These are phyloP conservation scores for Dysdera silvatica DNA, from an alignment of 1,140 invertebrate species.

Conservation along the genomic window DNA sequence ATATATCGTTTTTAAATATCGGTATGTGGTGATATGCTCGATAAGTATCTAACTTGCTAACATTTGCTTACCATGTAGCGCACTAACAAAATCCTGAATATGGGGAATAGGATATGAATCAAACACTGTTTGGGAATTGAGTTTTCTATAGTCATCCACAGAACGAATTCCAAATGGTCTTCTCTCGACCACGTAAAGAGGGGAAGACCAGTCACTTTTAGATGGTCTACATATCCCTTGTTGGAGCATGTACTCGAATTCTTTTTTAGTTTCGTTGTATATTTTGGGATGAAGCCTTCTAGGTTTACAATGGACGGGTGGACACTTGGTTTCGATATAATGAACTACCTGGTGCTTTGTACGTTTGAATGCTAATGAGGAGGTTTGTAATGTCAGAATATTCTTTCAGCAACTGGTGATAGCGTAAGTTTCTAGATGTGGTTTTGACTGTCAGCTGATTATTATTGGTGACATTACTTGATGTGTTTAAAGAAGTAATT, in stretches of 20 bases:
- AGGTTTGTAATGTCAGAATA: slow-evolving; percentile 1
- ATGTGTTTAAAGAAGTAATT: not conserved
- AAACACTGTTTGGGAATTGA: too few species aligned
- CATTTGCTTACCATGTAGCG: too few species aligned
- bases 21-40: not conserved
- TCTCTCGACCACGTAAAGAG: too few species aligned
- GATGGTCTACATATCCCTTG: too few species aligned
- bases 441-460: not conserved
- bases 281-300: slow-evolving; percentile 12
- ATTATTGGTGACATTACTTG: not conserved
- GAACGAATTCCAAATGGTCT: too few species aligned
- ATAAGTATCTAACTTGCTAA: not conserved
- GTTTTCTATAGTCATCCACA: too few species aligned
- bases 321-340: slow-evolving; percentile 11
- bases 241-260: slow-evolving; percentile 18
- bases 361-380: not conserved
- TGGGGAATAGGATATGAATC: too few species aligned
- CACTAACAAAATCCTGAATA: too few species aligned
- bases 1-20: not conserved
- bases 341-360: slow-evolving; percentile 1
- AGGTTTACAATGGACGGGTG: not conserved
- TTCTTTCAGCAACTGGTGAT: slow-evolving; percentile 11
- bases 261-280: slow-evolving; percentile 2
- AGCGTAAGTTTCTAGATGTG: not conserved
- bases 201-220: too few species aligned